Evolutionary conservation across 2,888 invertebrate genomes (phyloP).

Genomic region (Nephrotoma flavescens): DNA sequence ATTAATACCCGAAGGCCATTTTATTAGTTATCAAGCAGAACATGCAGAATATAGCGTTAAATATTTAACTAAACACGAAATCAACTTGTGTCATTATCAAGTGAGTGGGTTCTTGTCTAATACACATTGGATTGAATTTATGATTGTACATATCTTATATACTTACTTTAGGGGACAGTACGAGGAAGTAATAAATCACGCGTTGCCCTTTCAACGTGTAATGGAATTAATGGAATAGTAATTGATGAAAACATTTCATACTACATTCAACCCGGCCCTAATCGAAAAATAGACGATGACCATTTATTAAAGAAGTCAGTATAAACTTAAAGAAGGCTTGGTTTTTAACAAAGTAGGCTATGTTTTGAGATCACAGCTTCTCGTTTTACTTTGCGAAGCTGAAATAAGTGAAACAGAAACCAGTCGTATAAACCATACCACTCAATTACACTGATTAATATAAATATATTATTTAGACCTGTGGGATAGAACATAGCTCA

Average conservation of each 20-base stretch:
- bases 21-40: slow-evolving; percentile 28
- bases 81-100: slow-evolving; percentile 32
- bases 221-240: slow-evolving; percentile 59
- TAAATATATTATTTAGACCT: too few relatives aligned
- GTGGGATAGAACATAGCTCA: too few relatives aligned
- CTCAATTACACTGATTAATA: too few relatives aligned
- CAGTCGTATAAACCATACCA: too few relatives aligned
- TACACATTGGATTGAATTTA: not conserved
- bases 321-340: not conserved
- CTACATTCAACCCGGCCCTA: slow-evolving; percentile 41
- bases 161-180: slow-evolving; percentile 41
- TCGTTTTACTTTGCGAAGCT: too few relatives aligned
- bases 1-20: slow-evolving; percentile 29
- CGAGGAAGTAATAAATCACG: slow-evolving; percentile 54
- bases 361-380: too few relatives aligned
- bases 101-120: slow-evolving; percentile 16
- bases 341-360: too few relatives aligned
- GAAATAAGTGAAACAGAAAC: too few relatives aligned
- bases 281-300: slow-evolving; percentile 24
- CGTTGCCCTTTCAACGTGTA: slow-evolving; percentile 75
- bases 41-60: slow-evolving; percentile 22
- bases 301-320: slow-evolving; percentile 29
- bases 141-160: not conserved
- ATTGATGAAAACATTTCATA: slow-evolving; percentile 61
- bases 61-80: slow-evolving; percentile 32